Evolutionary conservation across 2,888 invertebrate genomes (phyloP), one percentile per base, ranked within the genome.

Genomic region (Cosmopolites sordidus): DNA sequence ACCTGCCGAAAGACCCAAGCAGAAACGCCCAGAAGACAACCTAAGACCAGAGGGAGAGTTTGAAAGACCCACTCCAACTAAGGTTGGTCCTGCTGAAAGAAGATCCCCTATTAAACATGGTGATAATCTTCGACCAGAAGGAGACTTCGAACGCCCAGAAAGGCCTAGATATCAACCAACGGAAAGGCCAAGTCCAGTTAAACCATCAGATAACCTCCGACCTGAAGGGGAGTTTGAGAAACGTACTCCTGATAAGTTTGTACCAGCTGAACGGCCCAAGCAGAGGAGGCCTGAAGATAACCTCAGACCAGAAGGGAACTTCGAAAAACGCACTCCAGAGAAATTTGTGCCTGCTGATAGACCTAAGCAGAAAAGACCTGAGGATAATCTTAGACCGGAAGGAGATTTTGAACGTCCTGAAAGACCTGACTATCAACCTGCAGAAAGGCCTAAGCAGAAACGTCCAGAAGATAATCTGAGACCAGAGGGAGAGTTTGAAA

Each of bases 241-340:
- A 44, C 74, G 73, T 0, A 64, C 66, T 48, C 74, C 73, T 46
- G 68, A 71, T 1, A 65, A 73, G 11, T 64, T 71, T 8, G 70
- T 69, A n/a, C 78, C 71, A n/a, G 73, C 66, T 16, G 75, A 76
- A 56, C 60, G 69, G 22, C 75, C 58, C 5, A 42, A 42, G 33
- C 67, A 51, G 40, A 78, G 78, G 0, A 78, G 73, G 65, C 84
- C 83, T 30, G 77, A 79, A 58, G 86, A 87, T 63, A 86, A 86
- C 69, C 70, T 86, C 2, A 63, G 64, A 30, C 74, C 74, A 6
- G 76, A 77, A 65, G 78, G 75, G 2, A 71, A 69, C 5, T 77
- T 80, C 69, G 76, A 81, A 63, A 73, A 76, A 63, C 78, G 79
- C 15, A 66, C 81, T 76, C 57, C 76, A 57, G 56, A 60, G 2